These are phyloP conservation scores for Apis laboriosa DNA, from an alignment of 1,140 invertebrate genomes.

Conservation along the genomic window DNA sequence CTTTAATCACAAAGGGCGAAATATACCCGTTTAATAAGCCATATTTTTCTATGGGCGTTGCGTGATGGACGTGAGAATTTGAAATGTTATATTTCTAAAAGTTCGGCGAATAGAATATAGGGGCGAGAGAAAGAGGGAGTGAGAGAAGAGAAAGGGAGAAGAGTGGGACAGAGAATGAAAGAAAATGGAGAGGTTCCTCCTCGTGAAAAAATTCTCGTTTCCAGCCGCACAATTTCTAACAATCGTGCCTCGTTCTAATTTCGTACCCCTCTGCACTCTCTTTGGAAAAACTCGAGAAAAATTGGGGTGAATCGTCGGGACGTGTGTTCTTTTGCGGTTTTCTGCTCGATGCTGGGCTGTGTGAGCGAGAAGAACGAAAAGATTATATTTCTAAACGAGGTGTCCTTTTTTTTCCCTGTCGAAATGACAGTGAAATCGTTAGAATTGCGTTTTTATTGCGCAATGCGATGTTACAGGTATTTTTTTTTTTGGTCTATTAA, in stretches of 20 bases:
- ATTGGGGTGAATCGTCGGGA: slow-evolving; percentile 6
- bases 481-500: neutral
- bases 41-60: neutral
- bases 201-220: slow-evolving; percentile 48
- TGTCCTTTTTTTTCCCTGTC: neutral
- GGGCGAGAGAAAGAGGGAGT: neutral
- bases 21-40: neutral
- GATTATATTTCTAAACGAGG: slow-evolving; percentile 22
- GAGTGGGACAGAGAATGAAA: neutral
- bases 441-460: neutral
- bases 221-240: slow-evolving; percentile 47
- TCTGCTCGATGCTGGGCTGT: neutral
- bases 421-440: slow-evolving; percentile 8
- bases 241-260: slow-evolving; percentile 53
- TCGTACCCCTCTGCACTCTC: neutral
- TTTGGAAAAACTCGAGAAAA: slow-evolving; percentile 25
- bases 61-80: slow-evolving; percentile 41
- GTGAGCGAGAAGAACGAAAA: neutral
- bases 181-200: slow-evolving; percentile 34
- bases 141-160: slow-evolving; percentile 6
- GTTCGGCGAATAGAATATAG: neutral
- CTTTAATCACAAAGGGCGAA: neutral
- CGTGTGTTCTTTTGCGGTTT: slow-evolving; percentile 35
- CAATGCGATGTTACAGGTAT: neutral
- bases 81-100: slow-evolving; percentile 1